Percentiles rank a stretch among this genome's conserved stretches.
phyloP scores from a whole-genome alignment of 23 tunicate species.

The Corella eumyota region DNA sequence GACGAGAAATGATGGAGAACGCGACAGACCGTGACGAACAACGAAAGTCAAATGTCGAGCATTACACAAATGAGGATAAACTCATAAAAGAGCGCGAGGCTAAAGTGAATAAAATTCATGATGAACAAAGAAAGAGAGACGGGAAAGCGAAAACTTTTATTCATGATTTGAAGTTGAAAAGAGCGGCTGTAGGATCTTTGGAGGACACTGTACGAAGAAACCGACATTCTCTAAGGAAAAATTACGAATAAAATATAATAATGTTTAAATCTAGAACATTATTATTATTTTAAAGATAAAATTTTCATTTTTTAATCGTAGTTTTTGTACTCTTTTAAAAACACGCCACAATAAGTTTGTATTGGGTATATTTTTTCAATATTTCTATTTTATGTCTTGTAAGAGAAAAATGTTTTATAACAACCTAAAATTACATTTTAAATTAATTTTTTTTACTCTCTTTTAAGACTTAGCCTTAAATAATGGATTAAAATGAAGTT shows the following conservation, averaged over 20 bases:
- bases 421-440: no score
- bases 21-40: constrained; percentile 69
- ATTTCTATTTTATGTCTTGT: no score
- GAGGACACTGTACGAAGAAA: constrained; percentile 73
- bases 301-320: no score
- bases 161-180: constrained; percentile 72
- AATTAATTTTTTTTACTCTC: no score
- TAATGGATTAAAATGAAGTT: constrained; percentile 22
- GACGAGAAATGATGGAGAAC: constrained; percentile 79
- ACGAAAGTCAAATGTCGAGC: constrained; percentile 44
- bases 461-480: background rate
- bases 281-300: no score
- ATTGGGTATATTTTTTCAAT: no score
- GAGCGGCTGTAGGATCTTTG: constrained; percentile 43
- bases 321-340: no score
- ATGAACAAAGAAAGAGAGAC: constrained; percentile 14
- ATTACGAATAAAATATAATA: no score
- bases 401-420: no score
- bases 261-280: no score
- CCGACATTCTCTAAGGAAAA: constrained; percentile 35
- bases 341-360: no score
- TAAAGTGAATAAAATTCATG: constrained; percentile 15
- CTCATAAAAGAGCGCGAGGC: constrained; percentile 41
- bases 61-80: constrained; percentile 34
- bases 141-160: constrained; percentile 72